Percentiles rank a stretch among this genome's conserved stretches.
Conservation (phyloP, 2,113 vertebrate species). For the Neoarius graeffei region DNA sequence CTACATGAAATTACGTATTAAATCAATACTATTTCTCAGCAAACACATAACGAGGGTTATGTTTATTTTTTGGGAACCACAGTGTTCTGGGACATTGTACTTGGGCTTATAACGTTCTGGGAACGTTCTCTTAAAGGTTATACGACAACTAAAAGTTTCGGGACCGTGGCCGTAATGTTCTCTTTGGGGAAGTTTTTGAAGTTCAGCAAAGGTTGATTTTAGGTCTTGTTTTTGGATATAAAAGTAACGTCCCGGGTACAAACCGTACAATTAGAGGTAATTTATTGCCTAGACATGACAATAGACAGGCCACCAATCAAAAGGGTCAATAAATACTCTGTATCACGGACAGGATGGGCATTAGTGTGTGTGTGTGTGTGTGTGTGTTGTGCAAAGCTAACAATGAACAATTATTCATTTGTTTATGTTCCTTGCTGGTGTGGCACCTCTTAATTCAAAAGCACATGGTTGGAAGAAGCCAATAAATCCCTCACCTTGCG, state of each 20-base stretch:
- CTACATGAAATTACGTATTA: not conserved
- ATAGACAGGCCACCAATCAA: not conserved
- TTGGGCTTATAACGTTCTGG: not conserved
- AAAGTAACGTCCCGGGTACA: not conserved
- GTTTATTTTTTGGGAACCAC: not conserved
- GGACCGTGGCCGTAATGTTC: not conserved
- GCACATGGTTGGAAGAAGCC: not conserved
- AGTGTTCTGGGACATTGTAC: not conserved
- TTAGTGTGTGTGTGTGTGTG: no score
- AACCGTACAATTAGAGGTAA: not conserved
- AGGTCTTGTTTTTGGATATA: not conserved
- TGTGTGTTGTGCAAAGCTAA: not conserved
- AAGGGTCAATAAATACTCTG: not conserved
- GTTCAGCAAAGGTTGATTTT: not conserved
- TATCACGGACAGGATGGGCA: not conserved
- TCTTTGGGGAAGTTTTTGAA: not conserved
- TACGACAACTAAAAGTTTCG: not conserved
- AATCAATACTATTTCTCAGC: not conserved
- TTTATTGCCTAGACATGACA: not conserved
- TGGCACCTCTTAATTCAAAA: not conserved
- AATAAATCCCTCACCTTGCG: conserved; percentile 73
- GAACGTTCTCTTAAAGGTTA: not conserved
- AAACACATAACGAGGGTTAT: not conserved
- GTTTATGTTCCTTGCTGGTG: not conserved
- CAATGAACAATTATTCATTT: not conserved